These are phyloP conservation scores for Pelusios castaneus DNA, from an alignment of 2,113 vertebrate species.

Conservation along the genomic window DNA sequence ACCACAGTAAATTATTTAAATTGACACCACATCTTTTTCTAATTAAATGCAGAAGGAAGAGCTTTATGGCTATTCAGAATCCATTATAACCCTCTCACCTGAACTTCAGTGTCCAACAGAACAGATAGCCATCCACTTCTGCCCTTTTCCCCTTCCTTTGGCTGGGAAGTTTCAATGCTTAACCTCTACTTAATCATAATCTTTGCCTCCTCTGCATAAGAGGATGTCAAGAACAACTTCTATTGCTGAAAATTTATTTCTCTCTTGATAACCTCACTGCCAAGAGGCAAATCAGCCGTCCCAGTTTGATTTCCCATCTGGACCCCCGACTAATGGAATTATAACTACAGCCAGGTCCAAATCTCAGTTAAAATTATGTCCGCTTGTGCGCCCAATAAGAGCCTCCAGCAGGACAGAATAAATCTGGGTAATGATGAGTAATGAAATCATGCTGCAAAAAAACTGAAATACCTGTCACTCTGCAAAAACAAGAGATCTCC, in stretches of 20 bases:
- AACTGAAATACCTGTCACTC: conserved; percentile 60
- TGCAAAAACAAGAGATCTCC: conserved; percentile 53
- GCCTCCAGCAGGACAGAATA: conserved; percentile 65
- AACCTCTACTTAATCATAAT: conserved; percentile 60
- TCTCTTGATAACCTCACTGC: conserved; percentile 55
- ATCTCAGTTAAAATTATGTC: conserved; percentile 65
- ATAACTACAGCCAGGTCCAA: conserved; percentile 56
- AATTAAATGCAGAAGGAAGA: background rate
- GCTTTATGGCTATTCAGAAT: background rate
- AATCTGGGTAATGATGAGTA: conserved; percentile 58
- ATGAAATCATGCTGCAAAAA: conserved; percentile 58
- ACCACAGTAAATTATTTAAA: conserved; percentile 19
- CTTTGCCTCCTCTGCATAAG: conserved; percentile 48
- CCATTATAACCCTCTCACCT: conserved; percentile 1
- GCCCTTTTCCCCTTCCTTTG: conserved; percentile 29
- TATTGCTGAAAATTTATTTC: conserved; percentile 63
- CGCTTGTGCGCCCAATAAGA: conserved; percentile 46
- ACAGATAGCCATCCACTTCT: background rate
- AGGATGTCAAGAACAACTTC: conserved; percentile 54
- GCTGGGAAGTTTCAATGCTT: conserved; percentile 11
- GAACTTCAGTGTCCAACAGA: background rate
- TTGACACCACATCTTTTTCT: background rate
- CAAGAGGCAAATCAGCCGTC: conserved; percentile 66
- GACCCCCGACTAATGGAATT: conserved; percentile 49
- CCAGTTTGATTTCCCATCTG: conserved; percentile 47